These are phyloP conservation scores for Hydrophis major DNA, from an alignment of 2,797 vertebrate genomes.

Conservation along the genomic window DNA sequence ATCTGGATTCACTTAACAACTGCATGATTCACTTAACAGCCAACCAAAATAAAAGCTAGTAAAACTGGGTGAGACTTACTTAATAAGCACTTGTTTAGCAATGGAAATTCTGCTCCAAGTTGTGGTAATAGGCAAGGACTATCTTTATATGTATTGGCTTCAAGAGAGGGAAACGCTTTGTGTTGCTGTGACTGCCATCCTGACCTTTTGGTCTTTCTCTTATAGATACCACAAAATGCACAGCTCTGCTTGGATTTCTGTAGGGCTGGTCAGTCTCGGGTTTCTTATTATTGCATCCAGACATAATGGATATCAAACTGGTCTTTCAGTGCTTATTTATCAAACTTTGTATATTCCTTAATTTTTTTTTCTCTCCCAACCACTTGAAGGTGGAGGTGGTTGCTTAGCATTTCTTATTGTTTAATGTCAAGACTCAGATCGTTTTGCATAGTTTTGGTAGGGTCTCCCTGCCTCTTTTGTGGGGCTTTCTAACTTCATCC, in stretches of 20 bases:
- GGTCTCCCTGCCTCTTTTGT: background rate
- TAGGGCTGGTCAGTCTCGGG: background rate
- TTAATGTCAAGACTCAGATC: background rate
- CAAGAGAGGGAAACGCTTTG: background rate
- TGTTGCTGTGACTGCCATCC: background rate
- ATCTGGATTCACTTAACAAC: background rate
- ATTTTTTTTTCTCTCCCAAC: background rate
- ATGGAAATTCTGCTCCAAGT: background rate
- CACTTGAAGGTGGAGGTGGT: background rate
- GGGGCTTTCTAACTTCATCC: background rate
- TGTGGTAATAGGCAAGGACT: background rate
- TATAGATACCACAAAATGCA: background rate
- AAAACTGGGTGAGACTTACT: background rate
- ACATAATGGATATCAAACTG: background rate
- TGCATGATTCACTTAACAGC: background rate
- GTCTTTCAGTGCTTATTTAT: background rate
- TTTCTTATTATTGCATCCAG: background rate
- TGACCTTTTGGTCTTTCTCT: background rate
- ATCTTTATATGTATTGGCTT: background rate
- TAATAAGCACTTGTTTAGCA: background rate
- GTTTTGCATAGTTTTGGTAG: background rate
- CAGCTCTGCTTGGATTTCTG: background rate
- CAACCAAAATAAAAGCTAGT: background rate
- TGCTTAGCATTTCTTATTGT: background rate
- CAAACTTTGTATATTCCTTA: background rate